phyloP scores from a whole-genome alignment of 2,113 vertebrate genomes.

The Calidris pugnax region DNA sequence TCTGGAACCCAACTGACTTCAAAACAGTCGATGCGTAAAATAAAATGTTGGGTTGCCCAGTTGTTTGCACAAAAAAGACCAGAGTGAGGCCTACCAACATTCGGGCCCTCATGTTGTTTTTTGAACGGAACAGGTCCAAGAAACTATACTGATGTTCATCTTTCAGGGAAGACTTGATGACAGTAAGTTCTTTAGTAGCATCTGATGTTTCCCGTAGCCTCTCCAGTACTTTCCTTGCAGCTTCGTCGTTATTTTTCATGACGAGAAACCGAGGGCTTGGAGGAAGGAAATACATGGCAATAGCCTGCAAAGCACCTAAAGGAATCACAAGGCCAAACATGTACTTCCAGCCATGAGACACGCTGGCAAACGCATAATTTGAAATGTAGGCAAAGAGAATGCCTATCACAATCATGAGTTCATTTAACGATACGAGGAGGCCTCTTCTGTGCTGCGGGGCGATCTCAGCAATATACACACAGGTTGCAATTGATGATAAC shows the following conservation, averaged over 20 bases:
- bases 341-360: conserved; percentile 87
- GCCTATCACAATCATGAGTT: conserved; percentile 91
- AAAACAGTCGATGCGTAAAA: conserved; percentile 93
- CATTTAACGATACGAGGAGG: conserved; percentile 89
- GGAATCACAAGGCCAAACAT: conserved; percentile 90
- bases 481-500: conserved; percentile 87
- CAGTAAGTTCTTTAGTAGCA: conserved; percentile 81
- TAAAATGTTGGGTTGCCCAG: conserved; percentile 93
- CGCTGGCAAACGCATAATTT: conserved; percentile 84
- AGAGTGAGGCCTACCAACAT: conserved; percentile 85
- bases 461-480: conserved; percentile 94
- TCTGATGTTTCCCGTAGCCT: conserved; percentile 76
- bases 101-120: conserved; percentile 88
- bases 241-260: conserved; percentile 81
- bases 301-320: conserved; percentile 83
- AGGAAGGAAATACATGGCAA: conserved; percentile 86
- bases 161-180: conserved; percentile 86
- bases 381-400: conserved; percentile 91
- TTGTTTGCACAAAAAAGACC: conserved; percentile 92
- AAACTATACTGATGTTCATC: conserved; percentile 87
- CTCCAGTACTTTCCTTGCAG: conserved; percentile 82
- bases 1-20: conserved; percentile 91
- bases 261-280: conserved; percentile 93
- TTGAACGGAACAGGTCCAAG: conserved; percentile 85
- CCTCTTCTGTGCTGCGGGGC: conserved; percentile 88